Evolutionary conservation across 2,797 vertebrate genomes (phyloP).

Genomic region (Lerista edwardsae): DNA sequence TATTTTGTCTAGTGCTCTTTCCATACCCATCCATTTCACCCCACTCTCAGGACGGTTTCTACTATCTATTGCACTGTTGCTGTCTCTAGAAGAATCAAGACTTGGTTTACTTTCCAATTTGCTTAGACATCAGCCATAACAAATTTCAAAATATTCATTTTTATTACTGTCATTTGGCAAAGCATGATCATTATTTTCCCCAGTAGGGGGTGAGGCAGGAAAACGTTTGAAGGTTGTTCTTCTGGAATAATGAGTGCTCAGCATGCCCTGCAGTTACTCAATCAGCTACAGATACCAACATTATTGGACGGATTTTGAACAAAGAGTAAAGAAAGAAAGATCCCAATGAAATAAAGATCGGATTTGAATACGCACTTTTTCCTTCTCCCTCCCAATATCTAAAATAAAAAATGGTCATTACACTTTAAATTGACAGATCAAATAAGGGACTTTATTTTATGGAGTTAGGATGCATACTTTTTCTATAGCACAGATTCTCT

Average conservation of each 20-base stretch:
- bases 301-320: conserved; percentile 33
- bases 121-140: conserved; percentile 19
- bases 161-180: conserved; percentile 24
- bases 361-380: conserved; percentile 29
- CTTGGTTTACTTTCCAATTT: conserved; percentile 14
- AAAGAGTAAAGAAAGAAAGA: conserved; percentile 6
- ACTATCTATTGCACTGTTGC: background rate
- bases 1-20: too few species aligned
- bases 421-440: conserved; percentile 13
- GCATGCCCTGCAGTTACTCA: conserved; percentile 23
- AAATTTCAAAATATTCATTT: conserved; percentile 31
- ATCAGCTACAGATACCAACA: conserved; percentile 25
- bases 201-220: conserved; percentile 27
- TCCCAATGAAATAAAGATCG: conserved; percentile 12
- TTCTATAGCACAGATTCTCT: background rate
- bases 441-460: background rate
- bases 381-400: conserved; percentile 16
- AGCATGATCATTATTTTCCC: conserved; percentile 45
- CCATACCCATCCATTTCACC: background rate
- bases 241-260: conserved; percentile 32
- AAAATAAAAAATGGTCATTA: background rate
- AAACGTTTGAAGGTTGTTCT: conserved; percentile 45
- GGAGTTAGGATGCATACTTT: background rate
- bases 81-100: conserved; percentile 14
- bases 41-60: background rate